Evolutionary conservation across 2,113 vertebrate species (phyloP), one percentile per base, ranked within the genome.

Genomic region (Mionectes macconnelli): DNA sequence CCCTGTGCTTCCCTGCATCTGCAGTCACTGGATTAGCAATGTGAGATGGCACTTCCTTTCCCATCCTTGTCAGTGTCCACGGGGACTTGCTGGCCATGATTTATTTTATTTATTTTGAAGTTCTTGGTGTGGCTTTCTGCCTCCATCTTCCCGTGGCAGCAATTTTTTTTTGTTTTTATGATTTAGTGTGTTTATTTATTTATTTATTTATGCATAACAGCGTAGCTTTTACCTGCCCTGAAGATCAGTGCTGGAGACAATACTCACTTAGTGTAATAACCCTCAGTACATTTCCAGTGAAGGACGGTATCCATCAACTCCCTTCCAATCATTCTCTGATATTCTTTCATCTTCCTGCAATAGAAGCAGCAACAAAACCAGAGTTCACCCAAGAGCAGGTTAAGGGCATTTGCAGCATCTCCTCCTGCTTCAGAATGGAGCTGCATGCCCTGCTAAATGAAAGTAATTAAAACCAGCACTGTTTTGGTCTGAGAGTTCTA

Each of bases 311-410:
- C 22, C 44, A 55, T 8, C 57, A 74, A 24, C 12, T 93, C 14
- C 50, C 49, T 94, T 72, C 39, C 33, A 60, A 55, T 22, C 28
- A 59, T 95, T 93, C 55, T 83, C 60, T 91, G 49, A 17, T 84
- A 96, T 50, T 68, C 42, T 93, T 95, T 96, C n/a, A 68, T 75
- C 44, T 95, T 83, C 69, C 74, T 52, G 39, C 40, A 90, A 64
- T 37, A 96, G 89, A 94, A 96, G 15, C 22, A 86, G 57, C 28
- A 63, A 39, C 16, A 84, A 83, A 84, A 50, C 0, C 39, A 81
- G 33, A 33, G 33, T 56, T 81, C 10, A 74, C 31, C 55, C 33
- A 83, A 15, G 21, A 20, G 52, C 37, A 90, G 35, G 66, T 72
- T 93, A 93, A 85, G 37, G 57, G 63, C 12, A 20, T 5, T 23